Conservation (phyloP, 2,797 vertebrate genomes). For the Thamnophis elegans region DNA sequence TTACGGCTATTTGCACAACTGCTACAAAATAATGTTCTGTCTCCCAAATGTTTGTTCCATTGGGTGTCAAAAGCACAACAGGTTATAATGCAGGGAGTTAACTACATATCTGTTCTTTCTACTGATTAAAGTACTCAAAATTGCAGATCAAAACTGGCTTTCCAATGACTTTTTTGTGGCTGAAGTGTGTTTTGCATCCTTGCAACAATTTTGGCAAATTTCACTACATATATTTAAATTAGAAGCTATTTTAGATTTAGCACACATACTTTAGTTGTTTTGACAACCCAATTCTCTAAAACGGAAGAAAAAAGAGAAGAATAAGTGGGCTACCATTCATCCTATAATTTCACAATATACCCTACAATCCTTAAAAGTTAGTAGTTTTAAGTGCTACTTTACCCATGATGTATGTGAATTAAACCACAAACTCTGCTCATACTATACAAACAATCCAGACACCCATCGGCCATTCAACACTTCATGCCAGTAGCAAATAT, state of each 20-base stretch:
- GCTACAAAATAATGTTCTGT: background rate
- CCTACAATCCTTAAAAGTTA: background rate
- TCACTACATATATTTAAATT: background rate
- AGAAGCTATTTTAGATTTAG: background rate
- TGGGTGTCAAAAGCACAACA: background rate
- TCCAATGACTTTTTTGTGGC: background rate
- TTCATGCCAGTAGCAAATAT: background rate
- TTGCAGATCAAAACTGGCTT: background rate
- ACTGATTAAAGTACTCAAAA: background rate
- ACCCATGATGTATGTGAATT: background rate
- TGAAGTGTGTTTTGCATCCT: background rate
- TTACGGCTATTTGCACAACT: background rate
- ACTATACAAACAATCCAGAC: background rate
- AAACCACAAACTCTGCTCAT: background rate
- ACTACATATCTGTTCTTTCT: background rate
- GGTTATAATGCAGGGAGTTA: background rate
- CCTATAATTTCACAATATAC: background rate
- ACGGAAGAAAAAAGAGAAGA: background rate
- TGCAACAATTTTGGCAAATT: background rate
- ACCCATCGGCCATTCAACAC: background rate
- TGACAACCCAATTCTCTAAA: background rate
- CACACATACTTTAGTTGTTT: background rate
- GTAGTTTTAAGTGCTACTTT: background rate
- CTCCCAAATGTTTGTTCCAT: background rate
- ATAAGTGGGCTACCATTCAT: background rate